A percentile compares a stretch with the other conserved stretches of the same genome.
phyloP scores from a whole-genome alignment of 2,888 invertebrate species.

The Rotaria socialis region DNA sequence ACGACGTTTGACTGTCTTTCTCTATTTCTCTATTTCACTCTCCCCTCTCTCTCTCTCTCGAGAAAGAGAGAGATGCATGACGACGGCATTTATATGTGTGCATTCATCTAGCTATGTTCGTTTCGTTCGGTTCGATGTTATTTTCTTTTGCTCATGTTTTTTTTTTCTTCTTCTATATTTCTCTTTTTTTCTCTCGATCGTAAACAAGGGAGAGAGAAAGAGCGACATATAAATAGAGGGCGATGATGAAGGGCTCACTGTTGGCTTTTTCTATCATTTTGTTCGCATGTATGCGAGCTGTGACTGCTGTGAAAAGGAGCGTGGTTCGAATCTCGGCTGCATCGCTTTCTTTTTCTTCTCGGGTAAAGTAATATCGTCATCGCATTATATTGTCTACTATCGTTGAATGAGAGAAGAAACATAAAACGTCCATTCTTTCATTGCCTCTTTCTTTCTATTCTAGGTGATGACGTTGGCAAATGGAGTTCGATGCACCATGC shows the following conservation, averaged over 20 bases:
- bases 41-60: not conserved
- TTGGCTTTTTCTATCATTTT: slow-evolving; percentile 15
- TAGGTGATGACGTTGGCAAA: slow-evolving; percentile 13
- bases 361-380: slow-evolving; percentile 15
- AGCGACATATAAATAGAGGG: slow-evolving; percentile 32
- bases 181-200: not conserved
- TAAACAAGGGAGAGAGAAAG: not conserved
- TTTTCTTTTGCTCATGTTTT: slow-evolving; percentile 8
- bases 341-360: not conserved
- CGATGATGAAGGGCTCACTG: slow-evolving; percentile 22
- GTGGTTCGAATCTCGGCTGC: not conserved
- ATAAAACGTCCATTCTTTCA: not conserved
- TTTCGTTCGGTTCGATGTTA: not conserved
- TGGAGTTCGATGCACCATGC: not conserved
- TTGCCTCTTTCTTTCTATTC: not conserved
- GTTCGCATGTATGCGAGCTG: not conserved
- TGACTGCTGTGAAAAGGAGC: not conserved
- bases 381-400: not conserved
- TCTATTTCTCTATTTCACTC: not conserved
- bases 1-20: not conserved
- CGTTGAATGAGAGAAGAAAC: not conserved
- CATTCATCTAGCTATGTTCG: not conserved
- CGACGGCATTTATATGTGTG: not conserved
- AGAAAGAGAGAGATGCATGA: not conserved
- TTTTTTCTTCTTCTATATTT: slow-evolving; percentile 5